phyloP scores from a whole-genome alignment of 2,113 vertebrate species.

The Phalacrocorax aristotelis region DNA sequence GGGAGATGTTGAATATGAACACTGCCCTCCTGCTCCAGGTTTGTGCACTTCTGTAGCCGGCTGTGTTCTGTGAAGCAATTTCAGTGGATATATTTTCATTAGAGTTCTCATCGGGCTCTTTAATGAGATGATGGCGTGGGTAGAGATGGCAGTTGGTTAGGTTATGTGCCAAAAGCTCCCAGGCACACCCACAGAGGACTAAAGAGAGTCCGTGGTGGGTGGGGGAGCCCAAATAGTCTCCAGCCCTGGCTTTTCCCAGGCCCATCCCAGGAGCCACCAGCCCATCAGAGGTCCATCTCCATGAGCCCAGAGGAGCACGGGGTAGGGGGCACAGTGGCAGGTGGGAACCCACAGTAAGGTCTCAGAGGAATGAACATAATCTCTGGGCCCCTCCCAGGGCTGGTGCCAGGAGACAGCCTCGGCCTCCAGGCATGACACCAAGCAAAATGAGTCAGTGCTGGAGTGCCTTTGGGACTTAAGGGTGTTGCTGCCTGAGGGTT shows the following conservation, averaged over 20 bases:
- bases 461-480: background rate
- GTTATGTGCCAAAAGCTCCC: background rate
- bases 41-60: background rate
- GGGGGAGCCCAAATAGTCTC: background rate
- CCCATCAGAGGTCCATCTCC: background rate
- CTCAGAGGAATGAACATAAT: background rate
- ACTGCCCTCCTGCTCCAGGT: background rate
- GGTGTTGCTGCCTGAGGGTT: background rate
- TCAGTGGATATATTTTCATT: background rate
- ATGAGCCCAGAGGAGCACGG: background rate
- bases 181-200: background rate
- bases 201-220: background rate
- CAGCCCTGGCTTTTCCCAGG: background rate
- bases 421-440: fast-evolving
- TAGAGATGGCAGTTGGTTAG: background rate
- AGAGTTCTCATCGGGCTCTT: background rate
- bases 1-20: background rate
- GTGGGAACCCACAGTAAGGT: background rate
- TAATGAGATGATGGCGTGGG: background rate
- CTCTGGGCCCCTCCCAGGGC: background rate
- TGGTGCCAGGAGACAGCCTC: background rate
- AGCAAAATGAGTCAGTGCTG: background rate
- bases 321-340: too few relatives aligned
- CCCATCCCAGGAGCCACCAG: background rate
- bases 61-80: background rate